Evolutionary conservation across 2,797 vertebrate genomes (phyloP), one percentile per base, ranked within the genome.

Genomic region (Ctenosaura bakeri): DNA sequence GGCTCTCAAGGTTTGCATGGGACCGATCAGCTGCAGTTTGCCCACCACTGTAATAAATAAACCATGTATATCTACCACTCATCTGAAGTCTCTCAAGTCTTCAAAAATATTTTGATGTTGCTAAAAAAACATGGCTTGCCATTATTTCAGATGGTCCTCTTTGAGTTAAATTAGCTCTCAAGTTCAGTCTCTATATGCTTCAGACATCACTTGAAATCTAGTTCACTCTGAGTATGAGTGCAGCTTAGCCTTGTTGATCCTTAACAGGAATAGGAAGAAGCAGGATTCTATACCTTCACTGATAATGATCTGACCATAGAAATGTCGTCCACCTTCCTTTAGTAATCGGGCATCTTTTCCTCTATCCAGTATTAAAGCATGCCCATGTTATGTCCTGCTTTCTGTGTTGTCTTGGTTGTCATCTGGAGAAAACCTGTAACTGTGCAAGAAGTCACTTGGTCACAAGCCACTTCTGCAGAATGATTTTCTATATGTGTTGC

Each of bases 191-290:
- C 12, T 32, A 12, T 54, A 54, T 59, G 12, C 62, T 26, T 50
- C 50, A 88, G 26, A 73, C 50, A 38, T 71, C 14, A 29, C 42
- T 50, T 88, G 26, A 88, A 88, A 59, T 83, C 20, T 35, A 82
- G 35, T 56, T 82, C 50, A 14, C 3, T 83, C 9, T 32, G 54
- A 46, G 38, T 59, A 46, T 71, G 18, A 64, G 56, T 22, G 20
- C 22, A 87, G 38, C 46, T 64, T 87, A 66, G 66, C 6, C 7
- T 52, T 46, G 22, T 20, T 79, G 12, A 87, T 79, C 50, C 18
- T 42, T 79, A 76, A 46, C 20, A 66, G 42, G 29, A 64, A 20
- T n/a, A 78, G 32, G n/a, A 59, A 79, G 5, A n/a, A 46, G n/a
- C 38, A 78, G 29, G 59, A 35, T 64, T 22, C 32, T 22, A 59